A percentile compares a stretch with the other conserved stretches of the same genome.
Conservation (phyloP, 1,140 invertebrate species). For the Apolygus lucorum region DNA sequence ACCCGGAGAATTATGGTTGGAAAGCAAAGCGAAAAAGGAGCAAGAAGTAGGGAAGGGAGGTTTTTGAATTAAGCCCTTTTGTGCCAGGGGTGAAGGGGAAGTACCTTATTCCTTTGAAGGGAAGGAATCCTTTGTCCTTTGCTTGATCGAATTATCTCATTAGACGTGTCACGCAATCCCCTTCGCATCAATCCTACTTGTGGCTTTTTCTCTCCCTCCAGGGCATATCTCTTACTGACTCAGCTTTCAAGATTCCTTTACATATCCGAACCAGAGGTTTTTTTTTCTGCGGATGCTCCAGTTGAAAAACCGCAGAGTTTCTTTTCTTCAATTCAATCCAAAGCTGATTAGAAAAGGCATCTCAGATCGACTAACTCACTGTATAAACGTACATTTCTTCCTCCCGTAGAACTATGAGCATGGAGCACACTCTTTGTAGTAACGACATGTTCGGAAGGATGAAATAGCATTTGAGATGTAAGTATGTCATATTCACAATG, state of each 20-base stretch:
- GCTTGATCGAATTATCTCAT: conserved; percentile 14
- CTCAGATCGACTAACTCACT: too few relatives aligned
- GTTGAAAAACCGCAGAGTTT: too few relatives aligned
- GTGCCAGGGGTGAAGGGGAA: background rate
- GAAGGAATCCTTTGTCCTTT: conserved; percentile 2
- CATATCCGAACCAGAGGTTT: background rate
- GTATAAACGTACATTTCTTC: too few relatives aligned
- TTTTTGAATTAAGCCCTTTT: conserved; percentile 14
- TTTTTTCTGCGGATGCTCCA: background rate
- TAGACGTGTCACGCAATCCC: conserved; percentile 6
- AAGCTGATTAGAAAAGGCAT: too few relatives aligned
- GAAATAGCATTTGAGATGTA: too few relatives aligned
- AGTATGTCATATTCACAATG: too few relatives aligned
- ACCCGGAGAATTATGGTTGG: conserved; percentile 2
- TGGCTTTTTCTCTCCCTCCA: background rate
- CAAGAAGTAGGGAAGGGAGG: background rate
- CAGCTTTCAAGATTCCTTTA: background rate
- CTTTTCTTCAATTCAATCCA: too few relatives aligned
- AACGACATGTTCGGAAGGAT: too few relatives aligned
- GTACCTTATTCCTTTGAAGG: conserved; percentile 5
- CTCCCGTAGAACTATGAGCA: too few relatives aligned
- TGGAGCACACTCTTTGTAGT: too few relatives aligned
- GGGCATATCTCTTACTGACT: background rate
- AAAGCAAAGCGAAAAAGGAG: conserved; percentile 5
- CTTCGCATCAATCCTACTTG: conserved; percentile 15